These are phyloP conservation scores for Antidorcas marsupialis DNA, from an alignment of 2,113 vertebrate species.

Conservation along the genomic window DNA sequence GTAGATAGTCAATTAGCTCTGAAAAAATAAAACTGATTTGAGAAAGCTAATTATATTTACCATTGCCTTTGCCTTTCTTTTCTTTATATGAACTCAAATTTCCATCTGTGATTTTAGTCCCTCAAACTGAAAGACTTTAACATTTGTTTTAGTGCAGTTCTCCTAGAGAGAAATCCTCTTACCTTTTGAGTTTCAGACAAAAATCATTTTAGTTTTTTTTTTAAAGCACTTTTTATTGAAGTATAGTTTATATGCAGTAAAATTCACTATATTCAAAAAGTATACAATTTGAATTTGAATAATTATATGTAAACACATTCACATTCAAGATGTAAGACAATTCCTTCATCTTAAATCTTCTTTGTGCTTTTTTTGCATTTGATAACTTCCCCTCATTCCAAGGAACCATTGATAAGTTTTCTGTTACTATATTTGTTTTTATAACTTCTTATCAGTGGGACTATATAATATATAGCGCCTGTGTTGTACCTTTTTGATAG, in stretches of 20 bases:
- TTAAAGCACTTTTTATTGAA: background rate
- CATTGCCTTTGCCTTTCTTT: background rate
- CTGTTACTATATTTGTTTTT: background rate
- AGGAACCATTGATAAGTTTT: background rate
- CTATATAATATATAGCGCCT: background rate
- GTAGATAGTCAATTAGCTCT: background rate
- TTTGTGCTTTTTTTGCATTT: background rate
- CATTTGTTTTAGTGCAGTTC: background rate
- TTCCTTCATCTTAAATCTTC: background rate
- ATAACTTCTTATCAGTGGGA: background rate
- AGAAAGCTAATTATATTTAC: background rate
- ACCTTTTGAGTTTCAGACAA: background rate
- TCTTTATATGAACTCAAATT: background rate
- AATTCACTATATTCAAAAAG: background rate
- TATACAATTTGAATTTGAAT: background rate
- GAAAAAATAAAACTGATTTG: background rate
- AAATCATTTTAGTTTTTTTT: background rate
- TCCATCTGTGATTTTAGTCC: background rate
- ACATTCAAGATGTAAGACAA: background rate
- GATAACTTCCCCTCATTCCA: background rate
- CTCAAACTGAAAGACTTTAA: background rate
- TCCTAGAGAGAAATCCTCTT: background rate
- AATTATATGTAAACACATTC: background rate
- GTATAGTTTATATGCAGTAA: background rate
- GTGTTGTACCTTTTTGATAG: background rate